Evolutionary conservation across 2,888 invertebrate genomes (phyloP).

Genomic region (Cryptocephalus primarius): DNA sequence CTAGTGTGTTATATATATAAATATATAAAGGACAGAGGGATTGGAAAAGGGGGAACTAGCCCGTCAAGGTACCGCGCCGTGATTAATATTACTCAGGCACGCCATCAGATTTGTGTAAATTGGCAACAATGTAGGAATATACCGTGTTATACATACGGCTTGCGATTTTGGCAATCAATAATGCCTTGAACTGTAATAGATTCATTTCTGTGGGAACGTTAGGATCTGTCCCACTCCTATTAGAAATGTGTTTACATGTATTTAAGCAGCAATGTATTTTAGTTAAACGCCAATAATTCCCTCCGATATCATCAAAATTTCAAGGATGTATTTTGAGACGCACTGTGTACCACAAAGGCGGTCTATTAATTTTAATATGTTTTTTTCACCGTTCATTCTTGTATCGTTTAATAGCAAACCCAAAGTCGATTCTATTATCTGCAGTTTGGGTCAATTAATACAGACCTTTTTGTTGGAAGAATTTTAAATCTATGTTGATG

Average conservation of each 20-base stretch:
- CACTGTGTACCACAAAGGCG: no score
- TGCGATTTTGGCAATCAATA: slow-evolving; percentile 33
- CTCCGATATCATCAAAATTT: no score
- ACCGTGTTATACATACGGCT: slow-evolving; percentile 14
- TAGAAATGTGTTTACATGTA: background rate
- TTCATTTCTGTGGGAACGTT: slow-evolving; percentile 13
- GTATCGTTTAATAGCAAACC: no score
- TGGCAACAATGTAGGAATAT: slow-evolving; percentile 29
- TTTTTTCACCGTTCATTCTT: no score
- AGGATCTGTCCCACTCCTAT: slow-evolving; percentile 6
- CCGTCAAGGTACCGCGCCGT: slow-evolving; percentile 35
- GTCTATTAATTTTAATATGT: no score
- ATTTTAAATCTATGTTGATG: no score
- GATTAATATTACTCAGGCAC: slow-evolving; percentile 45
- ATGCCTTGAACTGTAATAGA: slow-evolving; percentile 19
- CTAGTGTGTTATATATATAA: background rate
- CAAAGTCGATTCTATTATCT: no score
- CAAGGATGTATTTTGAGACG: no score
- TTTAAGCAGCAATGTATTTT: no score
- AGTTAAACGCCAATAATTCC: no score
- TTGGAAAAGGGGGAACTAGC: slow-evolving; percentile 17
- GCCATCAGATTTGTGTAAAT: slow-evolving; percentile 42
- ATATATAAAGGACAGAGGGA: background rate
- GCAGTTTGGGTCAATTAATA: no score
- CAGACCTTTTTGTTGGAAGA: no score